Conservation (phyloP, 2,797 vertebrate species). For the Phoeniculus purpureus region DNA sequence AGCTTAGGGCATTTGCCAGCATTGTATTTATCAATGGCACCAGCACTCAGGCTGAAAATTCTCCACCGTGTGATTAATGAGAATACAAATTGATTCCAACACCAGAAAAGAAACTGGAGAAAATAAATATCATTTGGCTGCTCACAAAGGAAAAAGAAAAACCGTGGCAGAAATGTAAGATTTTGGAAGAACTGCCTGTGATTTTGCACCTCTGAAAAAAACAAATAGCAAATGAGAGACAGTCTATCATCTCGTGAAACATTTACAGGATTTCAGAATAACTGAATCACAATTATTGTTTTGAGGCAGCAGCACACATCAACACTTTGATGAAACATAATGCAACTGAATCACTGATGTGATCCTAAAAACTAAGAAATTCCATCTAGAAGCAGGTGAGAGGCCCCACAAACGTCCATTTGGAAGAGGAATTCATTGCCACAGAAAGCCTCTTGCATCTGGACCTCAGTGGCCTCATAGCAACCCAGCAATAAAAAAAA, state of each 20-base stretch:
- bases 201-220: slow-evolving; percentile 15
- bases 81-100: background rate
- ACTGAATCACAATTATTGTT: slow-evolving; percentile 21
- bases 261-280: slow-evolving; percentile 15
- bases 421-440: background rate
- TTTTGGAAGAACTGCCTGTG: background rate
- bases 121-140: background rate
- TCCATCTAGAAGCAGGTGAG: background rate
- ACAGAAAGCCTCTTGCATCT: background rate
- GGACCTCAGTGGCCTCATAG: background rate
- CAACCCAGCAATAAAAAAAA: background rate
- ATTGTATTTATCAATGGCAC: background rate
- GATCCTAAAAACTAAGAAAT: background rate
- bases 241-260: slow-evolving; percentile 3
- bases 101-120: background rate
- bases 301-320: background rate
- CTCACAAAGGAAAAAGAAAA: background rate
- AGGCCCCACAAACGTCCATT: background rate
- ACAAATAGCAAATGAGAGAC: background rate
- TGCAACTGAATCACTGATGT: background rate
- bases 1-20: background rate
- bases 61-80: background rate
- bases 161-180: background rate
- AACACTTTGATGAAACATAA: background rate
- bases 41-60: slow-evolving; percentile 4